These are phyloP conservation scores for Eleutherodactylus coqui DNA, from an alignment of 2,797 vertebrate species.

Conservation along the genomic window DNA sequence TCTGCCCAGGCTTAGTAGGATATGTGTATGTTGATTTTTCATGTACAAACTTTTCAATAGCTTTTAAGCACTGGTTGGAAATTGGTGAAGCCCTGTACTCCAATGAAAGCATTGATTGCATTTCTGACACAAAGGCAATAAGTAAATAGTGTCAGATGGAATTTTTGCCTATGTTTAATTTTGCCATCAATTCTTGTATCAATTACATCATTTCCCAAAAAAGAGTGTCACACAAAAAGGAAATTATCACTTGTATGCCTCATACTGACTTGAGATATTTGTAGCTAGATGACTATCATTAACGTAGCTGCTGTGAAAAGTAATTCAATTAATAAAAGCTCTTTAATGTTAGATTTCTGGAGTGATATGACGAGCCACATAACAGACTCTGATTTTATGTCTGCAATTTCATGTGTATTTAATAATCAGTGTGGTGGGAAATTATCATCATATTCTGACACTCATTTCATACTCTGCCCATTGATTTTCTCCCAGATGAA, in stretches of 20 bases:
- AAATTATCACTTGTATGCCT: not conserved
- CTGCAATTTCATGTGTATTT: slow-evolving; percentile 41
- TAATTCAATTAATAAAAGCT: slow-evolving; percentile 30
- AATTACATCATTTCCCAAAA: not conserved
- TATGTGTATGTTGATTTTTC: too few species aligned
- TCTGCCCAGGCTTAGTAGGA: too few species aligned
- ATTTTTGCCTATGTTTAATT: not conserved
- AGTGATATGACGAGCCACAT: slow-evolving; percentile 11
- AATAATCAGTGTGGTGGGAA: slow-evolving; percentile 5
- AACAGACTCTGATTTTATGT: slow-evolving; percentile 36
- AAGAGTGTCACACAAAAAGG: not conserved
- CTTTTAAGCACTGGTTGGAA: too few species aligned
- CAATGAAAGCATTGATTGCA: not conserved
- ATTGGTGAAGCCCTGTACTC: not conserved
- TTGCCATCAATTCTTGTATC: not conserved
- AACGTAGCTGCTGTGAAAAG: not conserved
- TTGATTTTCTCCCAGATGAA: not conserved
- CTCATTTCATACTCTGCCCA: not conserved
- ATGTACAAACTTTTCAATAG: too few species aligned
- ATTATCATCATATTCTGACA: slow-evolving; percentile 28
- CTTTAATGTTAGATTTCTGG: slow-evolving; percentile 27
- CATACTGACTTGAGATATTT: not conserved
- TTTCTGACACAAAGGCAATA: not conserved
- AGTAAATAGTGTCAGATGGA: not conserved
- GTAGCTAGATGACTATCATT: not conserved